Evolutionary conservation across 2,113 vertebrate genomes (phyloP).

Genomic region (Leptobrachium ailaonicum): DNA sequence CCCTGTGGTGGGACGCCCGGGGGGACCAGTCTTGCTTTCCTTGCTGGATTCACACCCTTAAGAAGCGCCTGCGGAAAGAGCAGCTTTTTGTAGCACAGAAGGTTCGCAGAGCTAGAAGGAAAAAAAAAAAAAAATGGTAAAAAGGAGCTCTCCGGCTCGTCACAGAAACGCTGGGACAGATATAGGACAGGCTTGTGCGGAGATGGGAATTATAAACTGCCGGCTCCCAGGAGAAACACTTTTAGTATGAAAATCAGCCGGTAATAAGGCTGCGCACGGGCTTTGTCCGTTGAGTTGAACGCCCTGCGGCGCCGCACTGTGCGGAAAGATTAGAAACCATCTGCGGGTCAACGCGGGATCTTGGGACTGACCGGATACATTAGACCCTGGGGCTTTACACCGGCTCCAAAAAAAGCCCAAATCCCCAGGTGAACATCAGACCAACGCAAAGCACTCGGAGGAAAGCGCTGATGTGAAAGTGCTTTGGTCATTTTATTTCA

Average conservation of each 20-base stretch:
- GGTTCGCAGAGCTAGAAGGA: conserved; percentile 7
- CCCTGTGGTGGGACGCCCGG: conserved; percentile 13
- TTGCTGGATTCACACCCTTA: conserved; percentile 44
- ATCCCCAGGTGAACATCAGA: neutral
- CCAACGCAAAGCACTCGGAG: neutral
- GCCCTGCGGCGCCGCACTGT: conserved; percentile 5
- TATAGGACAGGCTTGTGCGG: conserved; percentile 27
- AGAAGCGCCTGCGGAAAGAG: conserved; percentile 40
- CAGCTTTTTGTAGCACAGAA: conserved; percentile 29
- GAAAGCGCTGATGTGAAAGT: too few relatives aligned
- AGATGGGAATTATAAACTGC: conserved; percentile 19
- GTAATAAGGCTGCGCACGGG: conserved; percentile 26
- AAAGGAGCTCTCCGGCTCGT: conserved; percentile 15
- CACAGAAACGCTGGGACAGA: conserved; percentile 11
- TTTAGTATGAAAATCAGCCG: conserved; percentile 33
- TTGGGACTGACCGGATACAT: neutral
- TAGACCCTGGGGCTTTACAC: neutral
- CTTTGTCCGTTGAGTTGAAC: conserved; percentile 9
- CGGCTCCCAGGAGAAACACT: conserved; percentile 8
- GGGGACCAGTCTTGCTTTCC: conserved; percentile 38
- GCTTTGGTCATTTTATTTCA: too few relatives aligned
- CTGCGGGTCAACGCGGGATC: neutral
- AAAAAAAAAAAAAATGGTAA: conserved; percentile 21
- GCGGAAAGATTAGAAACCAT: conserved; percentile 1
- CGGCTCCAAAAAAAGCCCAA: neutral